Base-by-base conservation (phyloP, 23 tunicate species). In the Trididemnum clinides region DNA sequence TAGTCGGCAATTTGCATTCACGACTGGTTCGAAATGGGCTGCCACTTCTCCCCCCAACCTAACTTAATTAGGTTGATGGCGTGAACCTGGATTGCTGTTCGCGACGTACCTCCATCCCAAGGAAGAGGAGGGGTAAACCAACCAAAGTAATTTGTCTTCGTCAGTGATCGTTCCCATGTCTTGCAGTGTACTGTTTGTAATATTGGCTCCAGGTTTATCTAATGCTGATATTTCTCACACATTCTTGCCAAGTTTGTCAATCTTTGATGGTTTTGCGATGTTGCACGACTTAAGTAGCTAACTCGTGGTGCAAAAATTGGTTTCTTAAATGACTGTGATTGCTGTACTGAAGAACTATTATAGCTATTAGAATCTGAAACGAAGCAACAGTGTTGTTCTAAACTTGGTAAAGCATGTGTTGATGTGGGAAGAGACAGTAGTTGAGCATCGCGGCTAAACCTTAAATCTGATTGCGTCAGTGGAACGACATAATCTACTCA, bases 161-260 rank as follows among this genome's bases (percentile, higher is more conserved):
- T 50, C 72, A 6, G 34, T 80, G 65, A 80, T 28, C 66, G 58
- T 50, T 51, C 73, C 84, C 20, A 80, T 19, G 30, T 80, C 84
- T 80, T 80, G 84, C 66, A 80, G 58, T 54, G 35, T 35, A 80
- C 84, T 26, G 38, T 74, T 80, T 10, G 84, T 74, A 80, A 80
- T 36, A 49, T 74, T 74, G 58, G 84, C 84, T 49, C 84, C 84
- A 7, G 84, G 37, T 29, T 74, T 28, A 36, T 80, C 84, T 57
- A 74, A 80, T 51, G 66, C 26, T 80, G 34, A 80, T n/a, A 80
- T 38, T 74, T 80, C 28, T 80, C 84, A 51, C 73, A 80, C 34
- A 80, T 31, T 28, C 84, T 80, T 22, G 84, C 84, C 66, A 80
- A 51, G 76, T 69, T 69, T 35, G 76, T 69, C 37, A 35, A 69